Base-by-base conservation (phyloP, 2,113 vertebrate genomes). In the Thomomys bottae region DNA sequence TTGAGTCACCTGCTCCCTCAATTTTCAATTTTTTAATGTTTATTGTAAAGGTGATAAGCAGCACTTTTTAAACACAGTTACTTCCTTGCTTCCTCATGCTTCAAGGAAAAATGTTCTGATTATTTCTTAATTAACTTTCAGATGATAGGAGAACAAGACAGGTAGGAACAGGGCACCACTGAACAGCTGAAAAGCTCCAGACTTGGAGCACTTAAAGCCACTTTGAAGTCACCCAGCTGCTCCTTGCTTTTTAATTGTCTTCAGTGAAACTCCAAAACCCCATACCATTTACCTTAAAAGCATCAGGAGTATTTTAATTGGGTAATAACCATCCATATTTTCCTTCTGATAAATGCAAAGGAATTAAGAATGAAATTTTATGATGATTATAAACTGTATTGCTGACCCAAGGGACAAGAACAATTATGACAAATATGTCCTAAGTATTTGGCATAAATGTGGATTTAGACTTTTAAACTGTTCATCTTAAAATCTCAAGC, bases 201-300 rank as follows among this genome's bases (percentile, higher is more conserved):
- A 95, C 90, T 95, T 54, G 2, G 87, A 95, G 92, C 63, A 54
- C 95, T 96, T 95, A 63, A 92, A 96, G 89, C 72, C 73, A 89
- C 96, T 97, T 97, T 98, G 97, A 97, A 97, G 96, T 94, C 88
- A 86, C 23, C 8, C 90, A 95, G 96, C 94, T 97, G 95, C 94
- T 96, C 10, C 95, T 96, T 95, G 86, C 95, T 95, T 96, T 88
- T 83, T 78, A 92, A 96, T 80, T 97, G 94, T 96, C 96, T 96
- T 97, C 94, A 96, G 93, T 95, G 96, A 93, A 73, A 87, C 70
- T 89, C 90, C 82, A 59, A 28, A 66, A 2, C 21, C 57, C 54
- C 68, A 92, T 93, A 86, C 78, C 87, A 90, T 94, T 88, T 86
- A 80, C 93, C 94, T 94, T 96, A 95, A 97, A 97, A 97, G 80